Base-by-base conservation (phyloP, 2,113 vertebrate species). In the Cheilinus undulatus region DNA sequence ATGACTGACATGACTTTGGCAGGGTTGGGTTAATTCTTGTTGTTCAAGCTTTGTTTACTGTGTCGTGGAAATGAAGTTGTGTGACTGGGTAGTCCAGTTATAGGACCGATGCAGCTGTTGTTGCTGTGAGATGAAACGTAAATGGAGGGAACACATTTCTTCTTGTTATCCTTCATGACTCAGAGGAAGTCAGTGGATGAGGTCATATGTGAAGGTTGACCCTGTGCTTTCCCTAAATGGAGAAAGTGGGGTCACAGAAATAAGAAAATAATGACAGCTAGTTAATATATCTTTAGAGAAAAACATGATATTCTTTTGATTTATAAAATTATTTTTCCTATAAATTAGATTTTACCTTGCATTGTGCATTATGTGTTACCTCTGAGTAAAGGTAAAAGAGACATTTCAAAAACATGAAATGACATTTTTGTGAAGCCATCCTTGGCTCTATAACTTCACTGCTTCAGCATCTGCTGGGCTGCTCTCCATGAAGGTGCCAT, bases 61-160 rank as follows among this genome's bases (percentile, higher is more conserved):
- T 57, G 83, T 66, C 67, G 49, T 67, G 63, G 49, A 63, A 23
- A 49, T n/a, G 57, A 58, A 66, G 7, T 17, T 50, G 64, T 58
- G 38, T 67, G 51, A 85, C 65, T 28, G 57, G 32, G 36, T 38
- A 17, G 50, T 79, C 73, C 64, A 34, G 79, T 84, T 88, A 86
- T 77, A 77, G 82, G 78, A 73, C 20, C 22, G 14, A 49, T 48
- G 64, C 88, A 88, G 88, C 88, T 88, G 90, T 80, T 90, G 87
- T 83, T 91, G 84, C 76, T 76, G 76, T 70, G 70, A 77, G 75
- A 86, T 85, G 68, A 51, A 13, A 24, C n/a, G 34, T 22, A 80
- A 76, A 70, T 43, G 17, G 43, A 23, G 12, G 48, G 36, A 28
- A 32, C 8, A 48, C 73, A 17, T 76, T 60, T 79, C 53, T 85